These are phyloP conservation scores for Andrena flavipes DNA, from an alignment of 2,888 invertebrate species.

Conservation along the genomic window DNA sequence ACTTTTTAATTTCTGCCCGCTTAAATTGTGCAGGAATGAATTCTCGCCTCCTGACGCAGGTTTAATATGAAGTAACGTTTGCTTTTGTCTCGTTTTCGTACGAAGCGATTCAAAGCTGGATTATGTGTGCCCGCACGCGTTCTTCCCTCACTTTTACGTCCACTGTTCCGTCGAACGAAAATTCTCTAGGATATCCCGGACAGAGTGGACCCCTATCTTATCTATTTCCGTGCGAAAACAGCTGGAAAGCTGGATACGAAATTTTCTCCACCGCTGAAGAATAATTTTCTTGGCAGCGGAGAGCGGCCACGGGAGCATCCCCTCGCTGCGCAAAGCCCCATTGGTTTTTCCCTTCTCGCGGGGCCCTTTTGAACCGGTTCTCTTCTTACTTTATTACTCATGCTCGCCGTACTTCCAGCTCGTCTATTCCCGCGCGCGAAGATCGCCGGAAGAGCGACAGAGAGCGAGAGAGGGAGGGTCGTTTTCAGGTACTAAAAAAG, in stretches of 20 bases:
- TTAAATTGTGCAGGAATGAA: not conserved
- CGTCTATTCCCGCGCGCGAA: conserved; percentile 41
- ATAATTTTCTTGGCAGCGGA: conserved; percentile 52
- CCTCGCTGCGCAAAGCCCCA: conserved; percentile 47
- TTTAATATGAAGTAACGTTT: no score
- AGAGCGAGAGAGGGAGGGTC: conserved; percentile 35
- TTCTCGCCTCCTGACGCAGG: no score
- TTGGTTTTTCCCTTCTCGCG: conserved; percentile 45
- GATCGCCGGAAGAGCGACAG: conserved; percentile 18
- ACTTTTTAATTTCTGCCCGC: conserved; percentile 22
- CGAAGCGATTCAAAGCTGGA: no score
- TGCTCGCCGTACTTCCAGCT: conserved; percentile 49
- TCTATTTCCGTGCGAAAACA: conserved; percentile 29
- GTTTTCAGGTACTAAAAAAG: conserved; percentile 61
- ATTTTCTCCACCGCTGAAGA: conserved; percentile 38
- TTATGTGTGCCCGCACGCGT: no score
- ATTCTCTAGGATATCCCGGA: no score
- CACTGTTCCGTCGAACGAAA: not conserved
- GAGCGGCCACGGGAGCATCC: conserved; percentile 38
- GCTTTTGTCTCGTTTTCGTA: no score
- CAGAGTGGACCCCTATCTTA: not conserved
- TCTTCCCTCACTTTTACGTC: no score
- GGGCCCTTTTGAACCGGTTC: conserved; percentile 49
- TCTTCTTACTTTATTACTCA: conserved; percentile 58
- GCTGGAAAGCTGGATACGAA: conserved; percentile 15